A percentile compares a stretch with the other conserved stretches of the same genome.
These are phyloP conservation scores for Perizoma affinitatum DNA, from an alignment of 2,888 invertebrate species.

Conservation along the genomic window DNA sequence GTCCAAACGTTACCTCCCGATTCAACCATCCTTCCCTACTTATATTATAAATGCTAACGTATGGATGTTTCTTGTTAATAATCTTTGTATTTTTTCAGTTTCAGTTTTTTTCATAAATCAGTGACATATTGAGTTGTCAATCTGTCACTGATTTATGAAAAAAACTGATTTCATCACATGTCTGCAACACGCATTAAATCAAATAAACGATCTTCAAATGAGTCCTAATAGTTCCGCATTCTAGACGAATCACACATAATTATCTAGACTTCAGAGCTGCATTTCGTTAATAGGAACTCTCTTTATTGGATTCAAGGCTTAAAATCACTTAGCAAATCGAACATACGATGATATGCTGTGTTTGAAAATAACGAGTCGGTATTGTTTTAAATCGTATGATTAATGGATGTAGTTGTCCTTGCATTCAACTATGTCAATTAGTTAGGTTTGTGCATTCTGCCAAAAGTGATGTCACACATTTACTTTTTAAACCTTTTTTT, in stretches of 20 bases:
- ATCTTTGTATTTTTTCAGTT: no score
- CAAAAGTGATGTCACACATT: not conserved
- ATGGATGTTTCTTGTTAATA: no score
- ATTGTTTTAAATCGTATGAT: slow-evolving; percentile 11
- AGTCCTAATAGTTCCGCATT: slow-evolving; percentile 51
- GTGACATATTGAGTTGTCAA: no score
- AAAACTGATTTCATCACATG: slow-evolving; percentile 12
- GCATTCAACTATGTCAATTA: slow-evolving; percentile 5
- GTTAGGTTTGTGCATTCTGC: slow-evolving; percentile 6
- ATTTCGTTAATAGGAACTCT: slow-evolving; percentile 11
- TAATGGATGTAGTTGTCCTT: not conserved
- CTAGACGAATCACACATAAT: slow-evolving; percentile 36
- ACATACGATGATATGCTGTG: slow-evolving; percentile 1
- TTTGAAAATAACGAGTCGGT: not conserved
- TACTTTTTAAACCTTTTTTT: no score
- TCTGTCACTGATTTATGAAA: slow-evolving; percentile 5
- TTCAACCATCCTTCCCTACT: no score
- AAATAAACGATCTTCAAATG: slow-evolving; percentile 49
- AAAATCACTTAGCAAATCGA: not conserved
- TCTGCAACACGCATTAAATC: slow-evolving; percentile 26
- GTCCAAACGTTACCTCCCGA: no score
- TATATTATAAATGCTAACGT: no score
- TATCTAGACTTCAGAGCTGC: slow-evolving; percentile 17
- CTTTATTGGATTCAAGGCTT: slow-evolving; percentile 6
- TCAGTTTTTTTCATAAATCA: no score